Base-by-base conservation (phyloP, 2,888 invertebrate species). In the Gandaritis pyraliata region DNA sequence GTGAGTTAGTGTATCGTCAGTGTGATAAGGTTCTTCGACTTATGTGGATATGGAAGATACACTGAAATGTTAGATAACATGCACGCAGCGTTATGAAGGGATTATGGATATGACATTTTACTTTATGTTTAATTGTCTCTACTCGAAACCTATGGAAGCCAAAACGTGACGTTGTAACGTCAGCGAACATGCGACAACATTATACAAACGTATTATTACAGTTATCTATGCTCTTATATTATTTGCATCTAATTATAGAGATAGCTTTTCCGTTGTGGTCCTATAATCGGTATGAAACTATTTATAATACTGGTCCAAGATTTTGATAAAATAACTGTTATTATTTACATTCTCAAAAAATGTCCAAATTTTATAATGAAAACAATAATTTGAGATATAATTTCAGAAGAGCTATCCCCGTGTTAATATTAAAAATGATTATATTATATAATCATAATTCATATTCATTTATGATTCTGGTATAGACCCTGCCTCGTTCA, bases 401-500 rank as follows among this genome's bases (percentile, higher is more conserved):
- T 66, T 68, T 74, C 79, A 84, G 83, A 86, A 85, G 78, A 89
- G 87, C 88, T 88, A 89, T 87, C 88, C 76, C 85, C 73, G 48
- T 74, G 69, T 76, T 68, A 71, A 75, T 72, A 73, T 76, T 77
- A 73, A 77, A 81, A 83, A 81, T 77, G 76, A 76, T 80, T 76
- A 72, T 77, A 69, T 72, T 75, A 77, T 78, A 72, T 11, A 10
- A 43, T 43, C 43, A 77, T 74, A 15, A 75, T 78, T 76, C 47
- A 68, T 79, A 82, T 78, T 79, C 75, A 80, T 1, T 81, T 82
- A 82, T 83, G 87, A 86, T 87, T 86, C 85, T 88, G 86, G 84
- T 88, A 85, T 81, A 84, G 88, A 91, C 91, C 91, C 91, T 92
- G 91, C 90, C 85, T 90, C 87, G 88, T 90, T 89, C 84, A 90